phyloP scores from a whole-genome alignment of 2,797 vertebrate species.

The Spea hammondii region DNA sequence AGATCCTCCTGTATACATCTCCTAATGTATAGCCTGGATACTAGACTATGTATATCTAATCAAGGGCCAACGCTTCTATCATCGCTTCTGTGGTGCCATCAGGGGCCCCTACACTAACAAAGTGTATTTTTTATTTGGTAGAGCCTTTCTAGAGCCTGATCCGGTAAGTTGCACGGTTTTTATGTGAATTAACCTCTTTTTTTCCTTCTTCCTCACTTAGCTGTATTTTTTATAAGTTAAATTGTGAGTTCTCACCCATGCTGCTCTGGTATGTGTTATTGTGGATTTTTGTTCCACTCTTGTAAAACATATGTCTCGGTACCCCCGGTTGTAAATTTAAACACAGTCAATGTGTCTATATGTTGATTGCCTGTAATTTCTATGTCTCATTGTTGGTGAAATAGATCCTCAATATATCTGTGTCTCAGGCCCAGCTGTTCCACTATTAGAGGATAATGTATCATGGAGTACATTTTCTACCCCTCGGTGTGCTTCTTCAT shows the following conservation, averaged over 20 bases:
- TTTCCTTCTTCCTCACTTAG: background rate
- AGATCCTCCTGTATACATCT: no score
- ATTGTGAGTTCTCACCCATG: no score
- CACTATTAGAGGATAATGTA: background rate
- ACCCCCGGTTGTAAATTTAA: slow-evolving; percentile 5
- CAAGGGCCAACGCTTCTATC: no score
- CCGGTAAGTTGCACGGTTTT: background rate
- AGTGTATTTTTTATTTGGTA: no score
- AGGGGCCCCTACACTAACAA: no score
- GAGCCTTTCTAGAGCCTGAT: no score
- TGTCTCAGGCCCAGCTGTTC: slow-evolving; percentile 7
- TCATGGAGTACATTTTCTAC: background rate
- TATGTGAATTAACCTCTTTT: background rate
- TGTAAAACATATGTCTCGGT: background rate
- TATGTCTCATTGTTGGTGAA: slow-evolving; percentile 16
- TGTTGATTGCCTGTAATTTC: background rate
- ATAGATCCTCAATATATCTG: background rate
- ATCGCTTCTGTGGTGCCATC: no score
- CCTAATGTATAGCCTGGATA: no score
- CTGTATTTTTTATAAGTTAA: no score
- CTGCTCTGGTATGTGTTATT: background rate
- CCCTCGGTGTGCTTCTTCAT: background rate
- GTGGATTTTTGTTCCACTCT: background rate
- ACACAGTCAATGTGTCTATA: background rate
- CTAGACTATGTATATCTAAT: no score